Evolutionary conservation across 1,140 invertebrate species (phyloP), one percentile per base, ranked within the genome.

Genomic region (Xylocopa sonorina): DNA sequence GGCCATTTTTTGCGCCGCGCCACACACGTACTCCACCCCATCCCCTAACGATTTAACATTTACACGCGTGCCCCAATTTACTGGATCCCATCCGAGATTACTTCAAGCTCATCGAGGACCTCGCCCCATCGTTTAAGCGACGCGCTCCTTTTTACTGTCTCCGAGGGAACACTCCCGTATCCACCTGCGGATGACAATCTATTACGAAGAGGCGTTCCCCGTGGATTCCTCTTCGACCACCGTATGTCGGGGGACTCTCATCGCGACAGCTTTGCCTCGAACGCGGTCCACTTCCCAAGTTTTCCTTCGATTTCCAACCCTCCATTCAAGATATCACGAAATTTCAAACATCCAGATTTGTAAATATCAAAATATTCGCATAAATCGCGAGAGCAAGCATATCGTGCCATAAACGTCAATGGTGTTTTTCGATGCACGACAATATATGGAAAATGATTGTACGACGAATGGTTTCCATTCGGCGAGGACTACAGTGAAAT

Each of bases 181-280:
- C 72, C 73, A 80, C 75, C 72, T 83, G 78, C 58, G 66, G 50
- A 77, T 77, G 82, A 85, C 83, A 85, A 85, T 84, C 83, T 77
- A 80, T 85, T 84, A 72, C 57, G 63, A 84, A 63, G 78, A 81
- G 78, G 82, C 82, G 82, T 83, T 74, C 55, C 74, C 68, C 34
- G 53, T 69, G 27, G 66, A 85, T 76, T 81, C 53, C 67, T 69
- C 38, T 63, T 71, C 66, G 72, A 46, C 69, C 64, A 69, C 77
- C 68, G 53, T 69, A 69, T 29, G 43, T 58, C 43, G 21, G 41
- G 1, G 10, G n/a, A n/a, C 74, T 58, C 66, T 77, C 74, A 16
- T 58, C 63, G 18, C n/a, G 29, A 34, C 16, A 27, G 43, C 4
- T 48, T 55, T 38, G 41, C 21, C 63, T n/a, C 24, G 21, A 32